Evolutionary conservation across 1,140 invertebrate species (phyloP), one percentile per base, ranked within the genome.

Genomic region (Zaprionus camerounensis): DNA sequence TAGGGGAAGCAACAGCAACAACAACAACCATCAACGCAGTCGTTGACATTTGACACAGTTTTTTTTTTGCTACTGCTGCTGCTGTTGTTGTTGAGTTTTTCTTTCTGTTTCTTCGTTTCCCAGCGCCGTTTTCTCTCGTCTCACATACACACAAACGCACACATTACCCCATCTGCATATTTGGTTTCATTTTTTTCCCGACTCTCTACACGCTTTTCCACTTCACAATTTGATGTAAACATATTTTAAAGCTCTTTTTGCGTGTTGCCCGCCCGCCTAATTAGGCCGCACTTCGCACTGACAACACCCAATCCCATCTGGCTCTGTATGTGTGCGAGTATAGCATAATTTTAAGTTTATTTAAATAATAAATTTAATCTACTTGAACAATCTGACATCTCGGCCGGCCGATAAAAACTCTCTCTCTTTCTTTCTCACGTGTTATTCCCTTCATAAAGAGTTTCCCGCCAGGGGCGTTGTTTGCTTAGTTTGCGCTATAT

Each of bases 31-130:
- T 61, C 66, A 62, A 68, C 53, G 53, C 59, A 88, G 83, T 87
- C 83, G 74, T 87, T 87, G 84, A 88, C 83, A 71, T 87, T 87
- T 88, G 83, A 87, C 83, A 87, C 74, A 87, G 70, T 83, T 87
- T 53, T 71, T 59, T 66, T 57, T 65, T 26, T 26, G 24, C 24
- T 26, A 26, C 24, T 26, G 24, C 5, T 22, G 38, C 24, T 57
- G 15, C 17, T 6, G 15, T 15, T 20, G 28, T 72, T 67, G 31
- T 72, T 67, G 69, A 69, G 41, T 81, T 73, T 86, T 71, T 83
- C 66, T 70, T 69, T 61, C 24, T 69, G 51, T 58, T 66, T 77
- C 74, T 69, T 66, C 68, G 22, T 80, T 87, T 83, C 77, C 74
- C 84, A 87, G 80, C 56, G 34, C 72, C 46, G 55, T 81, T 87